Evolutionary conservation across 2,113 vertebrate species (phyloP).

Genomic region (Dasypus novemcinctus): DNA sequence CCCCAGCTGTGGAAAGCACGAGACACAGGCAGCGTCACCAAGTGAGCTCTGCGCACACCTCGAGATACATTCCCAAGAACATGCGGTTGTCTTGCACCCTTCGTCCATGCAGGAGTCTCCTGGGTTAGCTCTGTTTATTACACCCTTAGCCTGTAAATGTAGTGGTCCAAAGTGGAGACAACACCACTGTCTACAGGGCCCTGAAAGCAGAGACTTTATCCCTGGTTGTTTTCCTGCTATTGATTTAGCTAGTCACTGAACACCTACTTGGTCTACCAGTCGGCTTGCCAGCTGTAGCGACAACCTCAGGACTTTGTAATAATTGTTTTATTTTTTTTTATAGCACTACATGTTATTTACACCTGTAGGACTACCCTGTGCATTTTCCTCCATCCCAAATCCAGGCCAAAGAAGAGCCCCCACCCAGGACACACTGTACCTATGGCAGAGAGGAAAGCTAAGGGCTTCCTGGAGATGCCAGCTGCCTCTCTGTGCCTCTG

Average conservation of each 20-base stretch:
- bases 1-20: background rate
- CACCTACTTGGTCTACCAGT: too few relatives aligned
- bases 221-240: too few relatives aligned
- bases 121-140: rapidly evolving
- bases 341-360: rapidly evolving
- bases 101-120: background rate
- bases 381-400: background rate
- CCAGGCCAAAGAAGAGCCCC: background rate
- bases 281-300: rapidly evolving
- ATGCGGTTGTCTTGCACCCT: too few relatives aligned
- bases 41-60: too few relatives aligned
- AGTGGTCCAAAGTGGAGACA: too few relatives aligned
- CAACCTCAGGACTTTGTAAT: too few relatives aligned
- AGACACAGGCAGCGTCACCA: background rate
- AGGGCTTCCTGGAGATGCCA: background rate
- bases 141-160: too few relatives aligned
- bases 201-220: rapidly evolving
- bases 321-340: rapidly evolving
- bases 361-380: background rate
- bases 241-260: too few relatives aligned
- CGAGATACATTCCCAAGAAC: background rate
- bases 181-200: too few relatives aligned
- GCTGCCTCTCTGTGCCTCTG: background rate
- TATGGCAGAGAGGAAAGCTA: too few relatives aligned
- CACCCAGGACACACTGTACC: too few relatives aligned